These are phyloP conservation scores for Chironomus striatipennis DNA, from an alignment of 1,140 invertebrate species.

Conservation along the genomic window DNA sequence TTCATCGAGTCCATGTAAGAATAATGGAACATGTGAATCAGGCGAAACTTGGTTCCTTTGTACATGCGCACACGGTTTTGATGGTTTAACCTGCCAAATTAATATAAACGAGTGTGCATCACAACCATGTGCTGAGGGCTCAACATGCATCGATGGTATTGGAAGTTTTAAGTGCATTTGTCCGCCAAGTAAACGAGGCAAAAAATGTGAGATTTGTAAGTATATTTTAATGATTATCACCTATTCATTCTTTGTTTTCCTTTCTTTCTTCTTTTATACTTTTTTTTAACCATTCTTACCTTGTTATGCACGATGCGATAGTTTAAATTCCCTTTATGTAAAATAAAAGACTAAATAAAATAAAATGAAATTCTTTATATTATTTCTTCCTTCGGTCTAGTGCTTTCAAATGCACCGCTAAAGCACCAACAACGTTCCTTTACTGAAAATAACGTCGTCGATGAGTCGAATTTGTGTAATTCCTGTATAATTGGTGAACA, in stretches of 20 bases:
- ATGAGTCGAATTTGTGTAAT: slow-evolving; percentile 68
- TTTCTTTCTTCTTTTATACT: not conserved
- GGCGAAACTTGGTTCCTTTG: slow-evolving; percentile 69
- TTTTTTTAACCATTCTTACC: not conserved
- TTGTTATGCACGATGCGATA: not conserved
- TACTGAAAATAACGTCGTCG: slow-evolving; percentile 32
- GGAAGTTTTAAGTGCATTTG: slow-evolving; percentile 75
- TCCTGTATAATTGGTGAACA: slow-evolving; percentile 62
- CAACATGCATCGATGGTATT: slow-evolving; percentile 69
- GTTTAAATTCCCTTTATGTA: not conserved
- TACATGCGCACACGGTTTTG: slow-evolving; percentile 72
- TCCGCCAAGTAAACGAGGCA: slow-evolving; percentile 61
- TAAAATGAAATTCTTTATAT: not conserved
- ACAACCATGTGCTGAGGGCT: slow-evolving; percentile 75
- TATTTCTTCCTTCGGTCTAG: slow-evolving; percentile 28
- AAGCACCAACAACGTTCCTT: slow-evolving; percentile 31
- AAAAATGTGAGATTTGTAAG: slow-evolving; percentile 52
- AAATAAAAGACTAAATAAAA: not conserved
- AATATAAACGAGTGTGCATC: slow-evolving; percentile 71
- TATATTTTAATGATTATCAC: slow-evolving; percentile 24
- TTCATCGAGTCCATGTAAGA: slow-evolving; percentile 52
- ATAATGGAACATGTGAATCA: slow-evolving; percentile 72
- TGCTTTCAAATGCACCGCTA: slow-evolving; percentile 38
- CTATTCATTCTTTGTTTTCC: not conserved
- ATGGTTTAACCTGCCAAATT: slow-evolving; percentile 63